Evolutionary conservation across 1,140 invertebrate species (phyloP).

Genomic region (Dinothrombium tinctorium): DNA sequence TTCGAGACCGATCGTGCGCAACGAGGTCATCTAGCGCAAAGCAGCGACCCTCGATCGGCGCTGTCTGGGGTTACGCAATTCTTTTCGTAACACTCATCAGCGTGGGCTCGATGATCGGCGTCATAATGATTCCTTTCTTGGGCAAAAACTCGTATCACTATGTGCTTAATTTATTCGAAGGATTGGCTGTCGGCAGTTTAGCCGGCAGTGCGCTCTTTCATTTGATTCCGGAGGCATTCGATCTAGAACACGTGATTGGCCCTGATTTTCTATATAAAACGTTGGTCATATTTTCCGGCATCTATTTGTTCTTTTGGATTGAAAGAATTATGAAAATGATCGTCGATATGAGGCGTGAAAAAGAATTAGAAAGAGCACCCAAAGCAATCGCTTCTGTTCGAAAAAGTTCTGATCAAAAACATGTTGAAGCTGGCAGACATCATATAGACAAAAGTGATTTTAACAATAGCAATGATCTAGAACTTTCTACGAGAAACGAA

Average conservation of each 20-base stretch:
- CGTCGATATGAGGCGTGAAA: conserved; percentile 24
- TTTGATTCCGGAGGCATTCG: conserved; percentile 32
- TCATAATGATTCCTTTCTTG: conserved; percentile 33
- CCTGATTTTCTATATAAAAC: conserved; percentile 25
- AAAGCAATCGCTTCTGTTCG: too few species aligned
- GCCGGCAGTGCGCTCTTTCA: conserved; percentile 35
- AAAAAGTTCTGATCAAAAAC: too few species aligned
- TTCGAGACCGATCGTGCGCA: too few species aligned
- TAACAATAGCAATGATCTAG: too few species aligned
- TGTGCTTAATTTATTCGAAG: conserved; percentile 33
- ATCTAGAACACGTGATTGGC: conserved; percentile 18
- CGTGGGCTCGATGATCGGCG: conserved; percentile 33
- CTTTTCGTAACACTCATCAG: conserved; percentile 36
- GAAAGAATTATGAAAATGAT: conserved; percentile 28
- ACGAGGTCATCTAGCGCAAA: too few species aligned
- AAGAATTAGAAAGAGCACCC: too few species aligned
- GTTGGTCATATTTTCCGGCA: conserved; percentile 23
- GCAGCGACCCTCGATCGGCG: not conserved
- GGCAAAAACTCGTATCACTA: conserved; percentile 28
- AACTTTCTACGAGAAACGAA: too few species aligned
- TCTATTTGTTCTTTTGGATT: conserved; percentile 29
- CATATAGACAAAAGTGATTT: too few species aligned
- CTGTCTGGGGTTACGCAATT: conserved; percentile 33
- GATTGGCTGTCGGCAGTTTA: conserved; percentile 38
- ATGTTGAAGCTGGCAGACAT: too few species aligned